Base-by-base conservation (phyloP, 1,140 invertebrate genomes). In the Panagrolaimus sp. region DNA sequence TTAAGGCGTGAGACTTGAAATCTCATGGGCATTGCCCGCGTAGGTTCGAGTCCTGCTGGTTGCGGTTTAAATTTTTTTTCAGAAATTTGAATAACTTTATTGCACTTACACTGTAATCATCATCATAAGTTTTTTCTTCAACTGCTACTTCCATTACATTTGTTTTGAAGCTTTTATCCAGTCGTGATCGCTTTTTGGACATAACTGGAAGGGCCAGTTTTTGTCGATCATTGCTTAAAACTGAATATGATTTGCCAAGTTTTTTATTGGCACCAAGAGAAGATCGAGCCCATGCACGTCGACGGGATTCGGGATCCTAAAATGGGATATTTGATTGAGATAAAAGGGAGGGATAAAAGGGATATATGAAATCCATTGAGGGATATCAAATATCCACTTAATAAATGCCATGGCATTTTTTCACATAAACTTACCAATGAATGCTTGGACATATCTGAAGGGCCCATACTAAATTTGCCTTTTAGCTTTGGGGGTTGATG, bases 1-100 rank as follows among this genome's bases (percentile, higher is more conserved):
- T 89, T 89, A 89, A 89, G 88, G 88, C 88, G 88, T 88, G 89
- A 88, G 88, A 89, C 88, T 89, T 88, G 89, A 89, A 89, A 21
- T 21, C 52, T 58, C 52, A 58, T 58, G 52, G 17, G 52, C 52
- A 58, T 58, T 58, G 52, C 63, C n/a, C 17, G 12, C 15, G 28
- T 32, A 32, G 17, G 43, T 32, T 26, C 21, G 52, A 58, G 17
- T 58, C 52, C 8, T 7, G 10, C 8, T 58, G 12, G 21, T 12
- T 21, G 52, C 28, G 52, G 2, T 38, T 38, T 4, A 38, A 73
- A 77, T 67, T 28, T 68, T 79, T 77, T 82, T 80, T 83, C 7
- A 38, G 2, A 38, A 38, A 38, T 67, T 48, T 38, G 14, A 72
- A 48, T 38, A 26, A 24, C 21, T 24, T 8, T 43, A 43, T 64